Conservation (phyloP, 2,113 vertebrate genomes). For the Pitta sordida region DNA sequence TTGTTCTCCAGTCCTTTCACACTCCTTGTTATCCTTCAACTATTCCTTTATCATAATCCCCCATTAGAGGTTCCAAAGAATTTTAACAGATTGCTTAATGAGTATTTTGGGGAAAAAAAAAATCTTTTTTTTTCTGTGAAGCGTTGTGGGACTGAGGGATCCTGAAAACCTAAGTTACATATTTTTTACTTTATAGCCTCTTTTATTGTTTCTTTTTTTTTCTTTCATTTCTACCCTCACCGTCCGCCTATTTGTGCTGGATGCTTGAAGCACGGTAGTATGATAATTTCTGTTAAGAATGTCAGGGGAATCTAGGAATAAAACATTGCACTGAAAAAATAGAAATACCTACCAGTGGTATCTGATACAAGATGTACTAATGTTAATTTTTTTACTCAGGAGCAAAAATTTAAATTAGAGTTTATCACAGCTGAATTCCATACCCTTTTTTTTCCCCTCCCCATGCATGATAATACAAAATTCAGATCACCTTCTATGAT, state of each 20-base stretch:
- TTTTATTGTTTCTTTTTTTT: background rate
- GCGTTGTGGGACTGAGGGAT: background rate
- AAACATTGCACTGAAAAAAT: background rate
- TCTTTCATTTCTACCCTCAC: background rate
- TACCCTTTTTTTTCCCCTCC: background rate
- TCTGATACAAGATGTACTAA: background rate
- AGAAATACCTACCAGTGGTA: background rate
- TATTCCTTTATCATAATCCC: background rate
- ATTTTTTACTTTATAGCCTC: background rate
- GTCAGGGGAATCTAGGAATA: background rate
- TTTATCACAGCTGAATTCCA: background rate
- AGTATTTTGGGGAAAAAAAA: background rate
- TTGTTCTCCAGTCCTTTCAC: too few species aligned
- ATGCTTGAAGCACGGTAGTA: background rate
- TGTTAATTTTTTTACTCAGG: background rate
- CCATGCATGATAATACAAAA: background rate
- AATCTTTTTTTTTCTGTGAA: background rate
- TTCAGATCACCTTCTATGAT: background rate
- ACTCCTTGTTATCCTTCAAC: too few species aligned
- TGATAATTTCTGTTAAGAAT: background rate
- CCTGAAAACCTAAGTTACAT: background rate
- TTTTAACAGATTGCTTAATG: background rate
- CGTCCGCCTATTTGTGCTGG: background rate
- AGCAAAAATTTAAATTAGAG: background rate
- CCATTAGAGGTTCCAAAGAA: accelerated